Evolutionary conservation across 1,140 invertebrate genomes (phyloP).

Genomic region (Mya arenaria): DNA sequence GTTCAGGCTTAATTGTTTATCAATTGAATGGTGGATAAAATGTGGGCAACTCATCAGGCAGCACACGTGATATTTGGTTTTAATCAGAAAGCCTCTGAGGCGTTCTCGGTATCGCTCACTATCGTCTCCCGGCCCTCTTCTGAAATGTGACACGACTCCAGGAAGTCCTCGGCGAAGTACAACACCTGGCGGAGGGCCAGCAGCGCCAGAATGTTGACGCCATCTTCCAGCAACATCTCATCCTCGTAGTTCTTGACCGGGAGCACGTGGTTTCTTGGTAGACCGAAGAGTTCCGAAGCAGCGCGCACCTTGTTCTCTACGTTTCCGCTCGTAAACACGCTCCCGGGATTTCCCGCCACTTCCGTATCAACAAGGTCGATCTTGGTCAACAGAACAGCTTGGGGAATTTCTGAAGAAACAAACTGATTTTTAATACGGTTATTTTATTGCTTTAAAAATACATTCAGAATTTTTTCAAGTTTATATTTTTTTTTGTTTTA

Average conservation of each 20-base stretch:
- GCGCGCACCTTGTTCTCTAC: constrained; percentile 30
- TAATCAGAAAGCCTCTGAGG: too few species aligned
- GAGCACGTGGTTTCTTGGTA: constrained; percentile 43
- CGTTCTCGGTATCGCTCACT: too few species aligned
- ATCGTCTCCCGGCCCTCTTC: too few species aligned
- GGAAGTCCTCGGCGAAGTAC: constrained; percentile 44
- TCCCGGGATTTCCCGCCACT: constrained; percentile 6
- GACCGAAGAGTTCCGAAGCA: constrained; percentile 40
- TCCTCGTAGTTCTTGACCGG: constrained; percentile 49
- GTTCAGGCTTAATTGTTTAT: too few species aligned
- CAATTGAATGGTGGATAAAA: too few species aligned
- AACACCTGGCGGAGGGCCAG: constrained; percentile 26
- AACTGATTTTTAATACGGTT: too few species aligned
- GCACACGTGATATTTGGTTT: too few species aligned
- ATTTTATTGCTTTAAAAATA: too few species aligned
- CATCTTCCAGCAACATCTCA: constrained; percentile 23
- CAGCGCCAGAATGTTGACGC: constrained; percentile 16
- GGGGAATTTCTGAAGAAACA: constrained; percentile 46
- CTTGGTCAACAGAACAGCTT: constrained; percentile 47
- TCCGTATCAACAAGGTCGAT: constrained; percentile 37
- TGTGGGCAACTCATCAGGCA: too few species aligned
- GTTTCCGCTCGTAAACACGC: constrained; percentile 18
- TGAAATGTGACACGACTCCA: too few species aligned
- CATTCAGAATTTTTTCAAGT: too few species aligned
- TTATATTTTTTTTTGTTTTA: too few species aligned